Evolutionary conservation across 1,140 invertebrate species (phyloP), one percentile per base, ranked within the genome.

Genomic region (Aphis gossypii): DNA sequence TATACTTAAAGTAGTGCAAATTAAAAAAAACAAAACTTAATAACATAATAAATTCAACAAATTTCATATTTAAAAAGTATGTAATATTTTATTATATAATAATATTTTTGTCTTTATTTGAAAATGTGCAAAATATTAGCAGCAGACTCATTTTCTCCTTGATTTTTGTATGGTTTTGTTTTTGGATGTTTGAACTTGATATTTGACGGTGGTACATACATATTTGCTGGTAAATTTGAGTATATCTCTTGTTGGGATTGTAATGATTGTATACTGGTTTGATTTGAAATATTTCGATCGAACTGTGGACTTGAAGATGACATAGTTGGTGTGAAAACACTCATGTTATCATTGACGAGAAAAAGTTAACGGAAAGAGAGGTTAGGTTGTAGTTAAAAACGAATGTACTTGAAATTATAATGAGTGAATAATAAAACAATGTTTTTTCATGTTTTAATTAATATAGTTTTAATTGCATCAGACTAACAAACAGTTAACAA

Each of bases 41-140:
- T 86, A 86, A 46, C 83, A 76, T 56, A 82, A 86, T 86, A 21
- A 86, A 86, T 86, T 86, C 38, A 86, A 86, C 83, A 41, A 86
- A 86, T 23, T 44, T 25, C 83, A 30, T 46, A 86, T 41, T 86
- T 25, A 86, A 86, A 41, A 86, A 21, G 83, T 86, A 46, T 20
- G 38, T 41, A 86, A 86, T 86, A 7, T 86, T 86, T 21, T 84
- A 38, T 84, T 38, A 86, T 86, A 41, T 86, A 21, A 41, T 86
- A 86, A 44, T 46, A 86, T 86, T 86, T 0, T 41, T 86, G 46
- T 86, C 83, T 86, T 41, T 44, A 84, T 84, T 46, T 86, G 83
- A 44, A 86, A 86, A 86, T 86, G 83, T 86, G 23, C 41, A 86
- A 41, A 86, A 44, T 46, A 86, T 86, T 86, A 84, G 83, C 83